Conservation (phyloP, 2,113 vertebrate genomes). For the Cyphomyrus plagiostoma region DNA sequence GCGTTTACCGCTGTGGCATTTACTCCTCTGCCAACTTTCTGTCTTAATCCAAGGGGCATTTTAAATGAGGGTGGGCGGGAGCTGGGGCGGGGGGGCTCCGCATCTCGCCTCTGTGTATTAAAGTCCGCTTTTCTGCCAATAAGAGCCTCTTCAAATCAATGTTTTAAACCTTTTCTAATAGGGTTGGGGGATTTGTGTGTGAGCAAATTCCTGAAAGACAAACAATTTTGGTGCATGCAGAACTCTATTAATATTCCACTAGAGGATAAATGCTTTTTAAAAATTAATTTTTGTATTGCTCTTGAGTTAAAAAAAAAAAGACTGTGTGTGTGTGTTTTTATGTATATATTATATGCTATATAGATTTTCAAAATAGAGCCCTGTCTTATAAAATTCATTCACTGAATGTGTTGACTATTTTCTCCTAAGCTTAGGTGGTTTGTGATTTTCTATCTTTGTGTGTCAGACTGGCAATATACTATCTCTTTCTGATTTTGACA, state of each 20-base stretch:
- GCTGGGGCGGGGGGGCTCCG: slow-evolving; percentile 21
- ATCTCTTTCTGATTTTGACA: neutral
- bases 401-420: neutral
- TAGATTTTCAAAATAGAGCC: too few species aligned
- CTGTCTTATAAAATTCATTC: neutral
- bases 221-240: slow-evolving; percentile 34
- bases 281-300: slow-evolving; percentile 3
- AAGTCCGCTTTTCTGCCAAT: slow-evolving; percentile 26
- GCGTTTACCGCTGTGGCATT: slow-evolving; percentile 34
- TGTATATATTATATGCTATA: neutral
- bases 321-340: neutral
- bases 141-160: slow-evolving; percentile 32
- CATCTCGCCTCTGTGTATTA: slow-evolving; percentile 27
- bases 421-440: neutral
- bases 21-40: slow-evolving; percentile 34
- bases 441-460: neutral
- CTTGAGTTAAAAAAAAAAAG: too few species aligned
- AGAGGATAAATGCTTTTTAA: slow-evolving; percentile 27
- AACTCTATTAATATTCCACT: slow-evolving; percentile 41
- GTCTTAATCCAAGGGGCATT: slow-evolving; percentile 39
- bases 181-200: slow-evolving; percentile 19
- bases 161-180: slow-evolving; percentile 33
- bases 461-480: neutral
- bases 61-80: slow-evolving; percentile 26
- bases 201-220: slow-evolving; percentile 32